Base-by-base conservation (phyloP, 2,888 invertebrate genomes). In the Drosophila recens region DNA sequence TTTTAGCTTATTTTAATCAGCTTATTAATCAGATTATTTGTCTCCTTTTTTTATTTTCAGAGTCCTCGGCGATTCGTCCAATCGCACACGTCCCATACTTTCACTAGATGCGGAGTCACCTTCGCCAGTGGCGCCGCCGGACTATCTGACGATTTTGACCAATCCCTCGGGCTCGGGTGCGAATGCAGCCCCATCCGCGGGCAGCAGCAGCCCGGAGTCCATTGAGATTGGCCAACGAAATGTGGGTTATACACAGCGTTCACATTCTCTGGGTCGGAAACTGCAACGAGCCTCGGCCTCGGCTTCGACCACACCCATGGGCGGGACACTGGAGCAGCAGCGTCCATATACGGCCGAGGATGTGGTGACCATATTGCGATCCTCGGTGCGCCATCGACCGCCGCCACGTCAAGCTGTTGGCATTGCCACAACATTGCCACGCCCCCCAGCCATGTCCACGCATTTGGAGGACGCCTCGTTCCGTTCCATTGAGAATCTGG, bases 401-500 rank as follows among this genome's bases (percentile, higher is more conserved):
- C 51, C 53, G 40, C 57, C 72, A 3, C 65, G 74, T 4, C 74
- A 71, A 34, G 42, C 13, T 17, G 43, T 56, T 27, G 72, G 63
- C 17, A 52, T 49, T 23, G 75, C 81, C 48, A 67, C 77, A 43
- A 85, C 85, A 10, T 42, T 83, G 56, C 86, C 88, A 4, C 79
- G 83, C n/a, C 75, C 73, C 13, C 86, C 82, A 9, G 51, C 73
- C 27, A 81, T 87, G 86, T 77, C 78, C 57, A 80, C 88, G 8
- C 88, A 88, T 40, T 45, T 83, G 67, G 86, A 87, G 67, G 85
- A 76, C 40, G 80, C 78, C 56, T 80, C 76, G 65, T 91, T 91
- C 46, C 86, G 91, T 48, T 92, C 92, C 3, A 90, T 90, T 59
- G 92, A 92, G 74, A 91, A 92, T 85, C 80, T 92, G 43, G 91